phyloP scores from a whole-genome alignment of 2,888 invertebrate genomes.

The Flexamia atlantica region DNA sequence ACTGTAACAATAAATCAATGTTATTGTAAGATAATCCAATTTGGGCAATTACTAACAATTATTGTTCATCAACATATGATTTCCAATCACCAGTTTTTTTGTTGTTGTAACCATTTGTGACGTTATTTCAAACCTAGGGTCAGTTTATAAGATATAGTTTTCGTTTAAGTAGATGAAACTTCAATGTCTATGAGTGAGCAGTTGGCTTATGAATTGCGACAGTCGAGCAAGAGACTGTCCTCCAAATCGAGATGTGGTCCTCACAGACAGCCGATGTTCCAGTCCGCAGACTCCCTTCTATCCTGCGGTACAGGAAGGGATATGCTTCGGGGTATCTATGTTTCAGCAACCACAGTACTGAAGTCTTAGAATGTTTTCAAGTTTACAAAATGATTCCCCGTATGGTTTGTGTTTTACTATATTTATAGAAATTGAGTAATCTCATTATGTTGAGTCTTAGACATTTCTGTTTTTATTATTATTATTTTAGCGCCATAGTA shows the following conservation, averaged over 20 bases:
- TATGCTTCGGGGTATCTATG: conserved; percentile 9
- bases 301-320: neutral
- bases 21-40: too few species aligned
- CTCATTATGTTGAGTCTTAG: too few species aligned
- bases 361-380: neutral
- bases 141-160: conserved; percentile 5
- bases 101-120: too few species aligned
- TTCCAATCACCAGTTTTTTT: too few species aligned
- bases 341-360: neutral
- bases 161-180: conserved; percentile 16
- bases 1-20: too few species aligned
- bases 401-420: conserved; percentile 2
- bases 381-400: neutral
- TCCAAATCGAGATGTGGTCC: neutral
- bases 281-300: neutral
- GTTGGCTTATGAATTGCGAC: neutral
- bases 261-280: neutral
- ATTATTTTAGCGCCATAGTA: too few species aligned
- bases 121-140: neutral
- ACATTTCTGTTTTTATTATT: too few species aligned
- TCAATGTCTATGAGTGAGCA: conserved; percentile 1
- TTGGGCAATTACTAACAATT: too few species aligned
- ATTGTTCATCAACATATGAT: too few species aligned
- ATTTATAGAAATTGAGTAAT: neutral
- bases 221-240: neutral